Evolutionary conservation across 2,113 vertebrate species (phyloP).

Genomic region (western clawed frog (Xenopus tropicalis)): DNA sequence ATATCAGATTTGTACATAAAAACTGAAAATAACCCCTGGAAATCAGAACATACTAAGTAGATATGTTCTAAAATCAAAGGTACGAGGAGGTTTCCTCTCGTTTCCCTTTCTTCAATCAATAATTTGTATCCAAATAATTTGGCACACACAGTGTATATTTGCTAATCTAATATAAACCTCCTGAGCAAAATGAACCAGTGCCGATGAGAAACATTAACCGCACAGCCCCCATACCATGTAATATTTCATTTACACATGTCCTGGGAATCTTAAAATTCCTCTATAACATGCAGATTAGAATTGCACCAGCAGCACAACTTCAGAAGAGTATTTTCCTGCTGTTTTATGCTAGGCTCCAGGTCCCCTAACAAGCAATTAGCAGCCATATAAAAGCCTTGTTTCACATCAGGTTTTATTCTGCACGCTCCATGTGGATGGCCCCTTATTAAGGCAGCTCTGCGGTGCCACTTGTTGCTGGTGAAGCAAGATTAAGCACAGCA

Average conservation of each 20-base stretch:
- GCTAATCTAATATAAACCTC: not conserved
- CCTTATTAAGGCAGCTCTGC: too few species aligned
- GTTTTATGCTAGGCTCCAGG: not conserved
- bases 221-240: not conserved
- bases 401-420: not conserved
- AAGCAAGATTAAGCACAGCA: too few species aligned
- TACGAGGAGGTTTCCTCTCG: too few species aligned
- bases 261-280: not conserved
- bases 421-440: too few species aligned
- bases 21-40: too few species aligned
- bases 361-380: constrained; percentile 5
- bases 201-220: not conserved
- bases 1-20: too few species aligned
- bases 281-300: not conserved
- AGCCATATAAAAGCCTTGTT: not conserved
- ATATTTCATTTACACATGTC: not conserved
- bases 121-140: not conserved
- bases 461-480: too few species aligned
- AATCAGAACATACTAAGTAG: too few species aligned
- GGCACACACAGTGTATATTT: not conserved
- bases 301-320: not conserved
- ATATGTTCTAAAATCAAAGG: too few species aligned
- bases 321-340: not conserved
- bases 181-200: not conserved
- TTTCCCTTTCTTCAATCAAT: too few species aligned